These are phyloP conservation scores for Coracopsis vasa DNA, from an alignment of 2,113 vertebrate species.

Conservation along the genomic window DNA sequence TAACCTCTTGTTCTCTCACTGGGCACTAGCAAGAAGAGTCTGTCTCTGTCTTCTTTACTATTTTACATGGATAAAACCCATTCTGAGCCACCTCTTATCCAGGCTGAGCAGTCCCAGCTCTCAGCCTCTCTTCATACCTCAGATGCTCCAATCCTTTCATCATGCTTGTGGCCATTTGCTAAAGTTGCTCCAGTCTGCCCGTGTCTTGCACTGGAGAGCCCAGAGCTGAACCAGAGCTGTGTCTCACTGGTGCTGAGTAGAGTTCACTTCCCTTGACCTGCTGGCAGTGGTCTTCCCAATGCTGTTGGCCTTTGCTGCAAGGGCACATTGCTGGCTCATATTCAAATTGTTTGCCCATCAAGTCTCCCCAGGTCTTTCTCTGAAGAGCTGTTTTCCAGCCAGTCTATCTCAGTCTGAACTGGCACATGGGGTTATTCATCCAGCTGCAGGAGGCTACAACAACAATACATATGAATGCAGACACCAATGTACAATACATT, in stretches of 20 bases:
- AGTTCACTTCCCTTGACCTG: neutral
- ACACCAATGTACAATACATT: rapidly evolving
- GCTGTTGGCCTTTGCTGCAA: neutral
- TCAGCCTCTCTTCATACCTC: neutral
- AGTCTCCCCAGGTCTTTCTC: neutral
- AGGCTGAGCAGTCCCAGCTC: neutral
- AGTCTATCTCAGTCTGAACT: neutral
- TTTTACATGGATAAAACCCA: neutral
- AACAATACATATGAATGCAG: rapidly evolving
- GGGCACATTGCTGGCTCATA: neutral
- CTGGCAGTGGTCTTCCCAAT: neutral
- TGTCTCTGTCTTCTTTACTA: neutral
- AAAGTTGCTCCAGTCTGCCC: neutral
- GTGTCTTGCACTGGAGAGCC: neutral
- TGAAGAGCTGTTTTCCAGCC: neutral
- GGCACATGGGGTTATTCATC: neutral
- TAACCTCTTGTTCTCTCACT: neutral
- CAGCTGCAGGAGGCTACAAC: neutral
- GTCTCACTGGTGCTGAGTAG: no score
- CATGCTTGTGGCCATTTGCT: neutral
- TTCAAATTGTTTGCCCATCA: neutral
- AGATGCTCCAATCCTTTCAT: neutral
- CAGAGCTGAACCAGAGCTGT: neutral
- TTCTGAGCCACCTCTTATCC: neutral
- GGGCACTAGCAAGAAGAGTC: neutral